phyloP scores from a whole-genome alignment of 2,888 invertebrate species.

The Esperia sulphurella region DNA sequence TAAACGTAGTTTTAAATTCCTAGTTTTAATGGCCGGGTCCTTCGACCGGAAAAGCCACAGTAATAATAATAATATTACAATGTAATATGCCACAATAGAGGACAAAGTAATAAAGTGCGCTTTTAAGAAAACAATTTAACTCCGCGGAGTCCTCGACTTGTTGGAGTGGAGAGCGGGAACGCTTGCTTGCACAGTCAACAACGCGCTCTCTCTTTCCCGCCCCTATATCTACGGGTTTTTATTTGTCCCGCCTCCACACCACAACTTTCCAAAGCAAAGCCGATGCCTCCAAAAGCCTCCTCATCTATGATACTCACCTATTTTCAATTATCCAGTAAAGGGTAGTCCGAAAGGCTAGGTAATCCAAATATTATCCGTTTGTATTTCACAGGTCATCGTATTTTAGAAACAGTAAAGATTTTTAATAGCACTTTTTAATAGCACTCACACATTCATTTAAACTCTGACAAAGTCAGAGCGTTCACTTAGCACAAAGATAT shows the following conservation, averaged over 20 bases:
- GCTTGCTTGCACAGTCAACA: constrained; percentile 61
- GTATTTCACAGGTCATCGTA: constrained; percentile 45
- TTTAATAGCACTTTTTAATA: constrained; percentile 32
- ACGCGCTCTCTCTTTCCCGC: constrained; percentile 64
- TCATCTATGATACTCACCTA: constrained; percentile 43
- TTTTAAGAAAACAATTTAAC: constrained; percentile 38
- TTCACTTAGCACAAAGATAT: constrained; percentile 51
- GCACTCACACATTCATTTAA: constrained; percentile 36
- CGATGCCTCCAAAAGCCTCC: constrained; percentile 27
- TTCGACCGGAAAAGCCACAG: neutral
- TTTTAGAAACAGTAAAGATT: constrained; percentile 24
- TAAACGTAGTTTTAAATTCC: neutral
- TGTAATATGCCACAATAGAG: constrained; percentile 24
- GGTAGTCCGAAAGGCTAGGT: constrained; percentile 50
- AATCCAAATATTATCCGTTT: constrained; percentile 54
- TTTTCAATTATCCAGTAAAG: constrained; percentile 36
- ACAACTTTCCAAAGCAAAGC: constrained; percentile 21
- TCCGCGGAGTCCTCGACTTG: constrained; percentile 26
- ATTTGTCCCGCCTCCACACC: constrained; percentile 50
- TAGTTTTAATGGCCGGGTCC: neutral
- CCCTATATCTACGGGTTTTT: constrained; percentile 56
- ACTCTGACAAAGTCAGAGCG: constrained; percentile 36
- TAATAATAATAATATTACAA: neutral
- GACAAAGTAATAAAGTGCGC: constrained; percentile 29
- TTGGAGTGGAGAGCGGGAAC: constrained; percentile 23